Evolutionary conservation across 2,797 vertebrate genomes (phyloP).

Genomic region (Coreius guichenoti): DNA sequence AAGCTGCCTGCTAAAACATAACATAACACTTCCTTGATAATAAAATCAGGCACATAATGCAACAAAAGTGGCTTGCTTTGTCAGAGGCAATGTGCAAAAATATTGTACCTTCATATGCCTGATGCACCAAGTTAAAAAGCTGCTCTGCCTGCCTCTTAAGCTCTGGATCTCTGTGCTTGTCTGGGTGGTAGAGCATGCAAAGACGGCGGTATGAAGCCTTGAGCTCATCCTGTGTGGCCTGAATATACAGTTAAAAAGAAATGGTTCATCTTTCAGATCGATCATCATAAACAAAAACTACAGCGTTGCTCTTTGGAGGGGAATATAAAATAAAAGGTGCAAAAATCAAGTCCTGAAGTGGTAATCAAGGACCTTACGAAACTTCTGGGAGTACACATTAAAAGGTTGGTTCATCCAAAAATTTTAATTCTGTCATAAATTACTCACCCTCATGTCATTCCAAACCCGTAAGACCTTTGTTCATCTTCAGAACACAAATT

Average conservation of each 20-base stretch:
- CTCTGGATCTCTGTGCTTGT: constrained; percentile 97
- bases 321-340: not conserved
- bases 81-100: not conserved
- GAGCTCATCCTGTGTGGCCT: constrained; percentile 96
- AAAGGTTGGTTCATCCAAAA: too few relatives aligned
- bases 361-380: not conserved
- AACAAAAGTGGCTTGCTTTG: not conserved
- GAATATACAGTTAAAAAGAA: constrained; percentile 27
- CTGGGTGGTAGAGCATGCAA: constrained; percentile 98
- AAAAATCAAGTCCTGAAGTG: not conserved
- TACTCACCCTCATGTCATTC: too few relatives aligned
- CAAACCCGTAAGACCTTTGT: too few relatives aligned
- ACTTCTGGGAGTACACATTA: not conserved
- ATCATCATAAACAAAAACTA: not conserved
- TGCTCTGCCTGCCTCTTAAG: constrained; percentile 92
- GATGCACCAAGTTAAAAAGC: constrained; percentile 97
- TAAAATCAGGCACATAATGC: not conserved
- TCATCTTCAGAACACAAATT: too few relatives aligned
- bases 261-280: not conserved
- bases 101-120: constrained; percentile 95
- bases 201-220: constrained; percentile 94
- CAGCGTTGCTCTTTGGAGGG: not conserved
- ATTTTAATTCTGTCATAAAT: too few relatives aligned
- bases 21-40: not conserved
- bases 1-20: not conserved